Evolutionary conservation across 2,797 vertebrate species (phyloP), one percentile per base, ranked within the genome.

Genomic region (Hybognathus amarus): DNA sequence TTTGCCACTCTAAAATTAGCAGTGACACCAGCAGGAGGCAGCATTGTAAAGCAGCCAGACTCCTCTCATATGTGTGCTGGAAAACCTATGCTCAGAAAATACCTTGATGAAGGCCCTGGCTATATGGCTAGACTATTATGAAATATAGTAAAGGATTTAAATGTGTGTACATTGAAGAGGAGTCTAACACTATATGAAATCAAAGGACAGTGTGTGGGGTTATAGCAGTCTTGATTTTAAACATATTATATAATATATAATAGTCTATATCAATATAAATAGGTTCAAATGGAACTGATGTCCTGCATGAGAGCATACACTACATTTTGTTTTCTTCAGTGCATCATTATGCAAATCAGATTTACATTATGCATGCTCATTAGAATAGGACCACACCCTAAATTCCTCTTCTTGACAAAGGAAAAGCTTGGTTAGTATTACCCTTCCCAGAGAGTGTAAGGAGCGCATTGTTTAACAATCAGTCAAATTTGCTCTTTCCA

Each of bases 1-100:
- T 20, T 59, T 33, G 50, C 45, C 33, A 15, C 45, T 68, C 61
- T 88, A 84, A 80, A 69, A 79, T 89, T 86, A 42, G 30, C 70
- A 33, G 12, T 1, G 40, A 0, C 24, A 87, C 93, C 93, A 93
- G 90, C 90, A 94, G 94, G 90, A 85, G 93, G 93, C 90, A 92
- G 90, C 85, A 89, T 84, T 52, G 74, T 64, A 70, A 77, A 52
- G 56, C 20, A 79, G 68, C 22, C 61, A 33, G 50, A 70, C 27
- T 83, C 67, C 24, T 68, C 74, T 63, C 68, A 24, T 63, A 36
- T 61, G 68, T 22, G 61, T 12, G 17, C 70, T 54, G 64, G 24
- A 50, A 76, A 59, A 12, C 56, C 69, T 27, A 77, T 59, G 64
- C n/a, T 54, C 18, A n/a, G 22, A 45, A 67, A 68, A 76, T 42